These are phyloP conservation scores for Andrena camellia DNA, from an alignment of 2,888 invertebrate species.

Conservation along the genomic window DNA sequence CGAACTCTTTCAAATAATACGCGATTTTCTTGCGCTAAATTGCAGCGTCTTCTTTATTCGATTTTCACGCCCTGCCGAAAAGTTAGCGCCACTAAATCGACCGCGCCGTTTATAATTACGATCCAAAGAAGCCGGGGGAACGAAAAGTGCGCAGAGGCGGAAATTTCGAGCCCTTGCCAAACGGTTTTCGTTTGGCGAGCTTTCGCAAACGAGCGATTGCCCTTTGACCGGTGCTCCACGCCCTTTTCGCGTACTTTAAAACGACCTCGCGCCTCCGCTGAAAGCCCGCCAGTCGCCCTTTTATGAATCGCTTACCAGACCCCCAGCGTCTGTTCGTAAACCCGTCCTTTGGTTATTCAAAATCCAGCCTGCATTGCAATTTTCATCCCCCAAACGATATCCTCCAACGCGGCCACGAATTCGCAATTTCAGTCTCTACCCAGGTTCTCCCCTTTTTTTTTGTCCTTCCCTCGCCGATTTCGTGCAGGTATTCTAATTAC, in stretches of 20 bases:
- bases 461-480: background rate
- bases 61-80: too few species aligned
- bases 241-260: slow-evolving; percentile 60
- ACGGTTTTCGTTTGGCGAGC: slow-evolving; percentile 7
- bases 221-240: slow-evolving; percentile 37
- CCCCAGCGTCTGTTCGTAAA: slow-evolving; percentile 1
- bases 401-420: background rate
- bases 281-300: slow-evolving; percentile 30
- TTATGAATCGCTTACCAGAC: slow-evolving; percentile 39
- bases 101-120: background rate
- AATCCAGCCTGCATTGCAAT: background rate
- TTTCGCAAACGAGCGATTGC: slow-evolving; percentile 40
- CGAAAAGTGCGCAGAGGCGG: background rate
- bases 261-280: slow-evolving; percentile 42
- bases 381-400: background rate
- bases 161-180: background rate
- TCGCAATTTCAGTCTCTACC: background rate
- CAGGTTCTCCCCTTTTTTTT: background rate
- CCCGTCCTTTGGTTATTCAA: slow-evolving; percentile 6
- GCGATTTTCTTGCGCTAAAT: background rate
- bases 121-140: background rate
- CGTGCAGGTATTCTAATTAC: slow-evolving; percentile 7
- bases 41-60: too few species aligned
- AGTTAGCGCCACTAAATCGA: too few species aligned
- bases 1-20: background rate